phyloP scores from a whole-genome alignment of 2,113 vertebrate species.

The Burhinus oedicnemus region DNA sequence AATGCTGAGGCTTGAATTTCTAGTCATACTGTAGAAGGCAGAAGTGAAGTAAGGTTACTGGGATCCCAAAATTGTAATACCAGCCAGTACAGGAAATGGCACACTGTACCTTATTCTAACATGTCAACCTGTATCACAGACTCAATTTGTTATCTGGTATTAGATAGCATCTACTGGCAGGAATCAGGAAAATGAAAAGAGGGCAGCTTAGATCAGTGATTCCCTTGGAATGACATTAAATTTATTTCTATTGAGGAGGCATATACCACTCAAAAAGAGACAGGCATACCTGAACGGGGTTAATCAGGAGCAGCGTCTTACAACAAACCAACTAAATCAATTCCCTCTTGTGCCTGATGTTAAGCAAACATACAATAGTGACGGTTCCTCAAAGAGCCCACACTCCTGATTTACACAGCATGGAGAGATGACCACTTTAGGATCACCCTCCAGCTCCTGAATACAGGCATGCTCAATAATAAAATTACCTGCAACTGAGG shows the following conservation, averaged over 20 bases:
- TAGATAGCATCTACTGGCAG: not conserved
- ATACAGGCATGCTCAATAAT: not conserved
- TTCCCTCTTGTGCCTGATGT: not conserved
- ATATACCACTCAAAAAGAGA: not conserved
- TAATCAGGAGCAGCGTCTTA: not conserved
- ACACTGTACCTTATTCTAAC: not conserved
- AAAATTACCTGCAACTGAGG: conserved; percentile 80
- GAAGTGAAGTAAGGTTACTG: not conserved
- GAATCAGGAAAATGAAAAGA: not conserved
- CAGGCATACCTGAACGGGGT: not conserved
- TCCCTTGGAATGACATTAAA: not conserved
- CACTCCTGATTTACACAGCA: not conserved
- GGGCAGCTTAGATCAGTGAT: not conserved
- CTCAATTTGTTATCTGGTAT: not conserved
- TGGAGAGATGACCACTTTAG: not conserved
- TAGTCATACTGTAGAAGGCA: not conserved
- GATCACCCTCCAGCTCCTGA: not conserved
- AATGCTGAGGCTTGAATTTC: not conserved
- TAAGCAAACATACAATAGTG: not conserved
- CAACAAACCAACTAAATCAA: not conserved
- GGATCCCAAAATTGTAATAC: not conserved
- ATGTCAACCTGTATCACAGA: not conserved
- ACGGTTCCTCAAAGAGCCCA: not conserved
- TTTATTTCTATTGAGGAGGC: not conserved
- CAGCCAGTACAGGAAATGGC: not conserved